Conservation (phyloP, 2,113 vertebrate species). For the Pollachius pollachius region DNA sequence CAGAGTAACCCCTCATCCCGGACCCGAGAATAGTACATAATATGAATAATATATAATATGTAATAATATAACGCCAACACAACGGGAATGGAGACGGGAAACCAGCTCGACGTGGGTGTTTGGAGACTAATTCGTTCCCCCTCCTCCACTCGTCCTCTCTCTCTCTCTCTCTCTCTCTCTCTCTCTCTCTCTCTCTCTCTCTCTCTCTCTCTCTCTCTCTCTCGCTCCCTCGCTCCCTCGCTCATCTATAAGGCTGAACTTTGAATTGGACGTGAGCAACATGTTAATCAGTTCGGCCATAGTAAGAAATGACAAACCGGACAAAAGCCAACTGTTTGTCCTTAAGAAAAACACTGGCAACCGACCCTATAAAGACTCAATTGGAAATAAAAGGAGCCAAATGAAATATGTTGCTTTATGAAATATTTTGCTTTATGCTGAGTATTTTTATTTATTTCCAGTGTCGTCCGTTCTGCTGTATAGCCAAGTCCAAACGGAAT, state of each 20-base stretch:
- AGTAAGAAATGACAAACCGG: conserved; percentile 56
- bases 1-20: too few species aligned
- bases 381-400: neutral
- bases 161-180: neutral
- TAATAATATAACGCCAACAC: neutral
- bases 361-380: neutral
- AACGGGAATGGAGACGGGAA: conserved; percentile 2
- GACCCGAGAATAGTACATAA: too few species aligned
- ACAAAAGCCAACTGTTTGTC: conserved; percentile 60
- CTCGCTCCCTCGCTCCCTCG: conserved; percentile 28
- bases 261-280: conserved; percentile 77
- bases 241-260: conserved; percentile 73
- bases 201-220: neutral
- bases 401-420: neutral
- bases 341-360: conserved; percentile 3
- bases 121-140: conserved; percentile 33
- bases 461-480: too few species aligned
- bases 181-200: neutral
- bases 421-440: neutral
- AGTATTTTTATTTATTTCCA: neutral
- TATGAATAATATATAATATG: too few species aligned
- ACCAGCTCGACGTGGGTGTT: conserved; percentile 49
- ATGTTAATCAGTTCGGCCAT: conserved; percentile 65
- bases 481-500: too few species aligned
- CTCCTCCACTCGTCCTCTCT: neutral